Conservation (phyloP, 2,113 vertebrate genomes). For the Brachypteracias leptosomus region DNA sequence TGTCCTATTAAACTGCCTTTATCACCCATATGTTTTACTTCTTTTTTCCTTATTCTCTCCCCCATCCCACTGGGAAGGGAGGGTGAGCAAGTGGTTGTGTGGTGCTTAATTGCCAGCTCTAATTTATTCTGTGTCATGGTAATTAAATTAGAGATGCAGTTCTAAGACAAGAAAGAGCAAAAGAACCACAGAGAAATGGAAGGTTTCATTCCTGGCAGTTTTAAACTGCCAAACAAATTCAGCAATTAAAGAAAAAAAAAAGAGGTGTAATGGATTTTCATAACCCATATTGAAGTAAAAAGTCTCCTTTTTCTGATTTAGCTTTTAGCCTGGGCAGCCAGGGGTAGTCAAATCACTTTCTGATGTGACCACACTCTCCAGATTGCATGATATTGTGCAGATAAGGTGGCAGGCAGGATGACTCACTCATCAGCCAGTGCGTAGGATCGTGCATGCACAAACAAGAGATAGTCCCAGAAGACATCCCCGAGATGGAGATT, state of each 20-base stretch:
- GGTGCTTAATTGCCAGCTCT: neutral
- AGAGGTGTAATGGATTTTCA: neutral
- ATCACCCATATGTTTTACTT: neutral
- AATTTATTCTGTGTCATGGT: neutral
- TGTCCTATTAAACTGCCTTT: neutral
- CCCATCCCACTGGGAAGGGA: neutral
- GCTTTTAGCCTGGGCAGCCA: neutral
- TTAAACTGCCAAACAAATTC: neutral
- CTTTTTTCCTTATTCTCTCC: neutral
- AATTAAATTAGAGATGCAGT: neutral
- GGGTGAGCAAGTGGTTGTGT: neutral
- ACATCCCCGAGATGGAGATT: neutral
- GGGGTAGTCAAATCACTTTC: neutral
- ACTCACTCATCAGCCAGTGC: constrained; percentile 47
- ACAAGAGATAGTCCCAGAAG: constrained; percentile 1
- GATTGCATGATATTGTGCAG: neutral
- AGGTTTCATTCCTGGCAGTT: neutral
- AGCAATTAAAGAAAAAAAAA: neutral
- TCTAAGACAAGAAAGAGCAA: neutral
- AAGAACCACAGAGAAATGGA: neutral
- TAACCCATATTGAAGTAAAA: neutral
- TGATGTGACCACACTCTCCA: neutral
- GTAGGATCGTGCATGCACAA: constrained; percentile 30
- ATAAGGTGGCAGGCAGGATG: constrained; percentile 30
- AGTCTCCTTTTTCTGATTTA: neutral